Base-by-base conservation (phyloP, 2,888 invertebrate species). In the Eucriotettix oculatus region DNA sequence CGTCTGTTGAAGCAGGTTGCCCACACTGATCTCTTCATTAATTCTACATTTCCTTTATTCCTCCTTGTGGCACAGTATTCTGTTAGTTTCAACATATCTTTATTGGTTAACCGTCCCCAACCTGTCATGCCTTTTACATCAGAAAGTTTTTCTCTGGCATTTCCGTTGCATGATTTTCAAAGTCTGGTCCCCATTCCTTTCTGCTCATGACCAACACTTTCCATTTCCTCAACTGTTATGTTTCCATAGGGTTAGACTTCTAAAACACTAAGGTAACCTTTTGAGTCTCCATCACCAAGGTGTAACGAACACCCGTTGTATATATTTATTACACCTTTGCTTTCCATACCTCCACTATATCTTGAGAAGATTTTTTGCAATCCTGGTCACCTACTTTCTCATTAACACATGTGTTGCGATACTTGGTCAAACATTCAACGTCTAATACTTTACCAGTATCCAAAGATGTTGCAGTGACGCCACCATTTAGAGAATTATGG, bases 11-110 rank as follows among this genome's bases (percentile, higher is more conserved):
- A 42, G 43, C 42, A n/a, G n/a, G n/a, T n/a, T n/a, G n/a, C n/a
- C n/a, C n/a, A n/a, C n/a, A n/a, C n/a, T n/a, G n/a, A n/a, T 10
- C 53, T 58, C 16, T 43, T 60, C 64, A 64, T 63, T 11, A 29
- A 59, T 16, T 57, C 58, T 16, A 60, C 57, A 29, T 52, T 56
- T 5, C 17, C 56, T 9, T 9, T 29, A 42, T 62, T 59, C 10
- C 56, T 56, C 54, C 61, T 59, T 17, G 62, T 64, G 17, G n/a
- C n/a, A n/a, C n/a, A n/a, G n/a, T n/a, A n/a, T n/a, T n/a, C n/a
- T n/a, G n/a, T n/a, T n/a, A n/a, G n/a, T n/a, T n/a, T n/a, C n/a
- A n/a, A n/a, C n/a, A n/a, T n/a, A n/a, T n/a, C n/a, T n/a, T n/a
- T n/a, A n/a, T n/a, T n/a, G n/a, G n/a, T n/a, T n/a, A n/a, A n/a